phyloP scores from a whole-genome alignment of 2,888 invertebrate genomes.

The Zygogramma bicolorata region DNA sequence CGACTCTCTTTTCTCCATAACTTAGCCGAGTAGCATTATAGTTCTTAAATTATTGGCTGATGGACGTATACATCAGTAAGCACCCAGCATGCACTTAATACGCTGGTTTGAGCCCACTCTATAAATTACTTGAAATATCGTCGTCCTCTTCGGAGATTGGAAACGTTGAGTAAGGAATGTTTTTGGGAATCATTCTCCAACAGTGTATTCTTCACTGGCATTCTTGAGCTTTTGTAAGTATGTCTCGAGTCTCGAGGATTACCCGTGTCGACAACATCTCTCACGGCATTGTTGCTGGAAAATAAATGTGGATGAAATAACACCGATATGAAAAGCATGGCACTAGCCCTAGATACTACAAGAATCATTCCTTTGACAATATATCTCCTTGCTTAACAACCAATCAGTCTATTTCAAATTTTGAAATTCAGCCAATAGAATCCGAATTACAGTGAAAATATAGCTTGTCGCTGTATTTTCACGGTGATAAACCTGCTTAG shows the following conservation, averaged over 20 bases:
- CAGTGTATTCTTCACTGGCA: neutral
- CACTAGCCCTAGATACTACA: no score
- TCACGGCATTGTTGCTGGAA: neutral
- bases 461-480: no score
- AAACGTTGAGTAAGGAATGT: constrained; percentile 29
- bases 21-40: constrained; percentile 39
- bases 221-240: neutral
- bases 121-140: constrained; percentile 37
- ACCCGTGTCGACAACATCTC: neutral
- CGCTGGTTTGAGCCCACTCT: constrained; percentile 26
- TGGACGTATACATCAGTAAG: constrained; percentile 46
- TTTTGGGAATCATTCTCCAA: constrained; percentile 24
- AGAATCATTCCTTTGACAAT: no score
- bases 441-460: no score
- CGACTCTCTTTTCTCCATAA: neutral
- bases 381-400: no score
- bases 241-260: neutral
- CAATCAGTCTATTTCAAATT: no score
- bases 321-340: neutral
- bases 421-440: no score
- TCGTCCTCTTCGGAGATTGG: constrained; percentile 24
- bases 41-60: constrained; percentile 45
- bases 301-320: neutral
- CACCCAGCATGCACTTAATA: constrained; percentile 44
- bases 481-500: no score